Evolutionary conservation across 1,140 invertebrate species (phyloP).

Genomic region (Eufriesea mexicana): DNA sequence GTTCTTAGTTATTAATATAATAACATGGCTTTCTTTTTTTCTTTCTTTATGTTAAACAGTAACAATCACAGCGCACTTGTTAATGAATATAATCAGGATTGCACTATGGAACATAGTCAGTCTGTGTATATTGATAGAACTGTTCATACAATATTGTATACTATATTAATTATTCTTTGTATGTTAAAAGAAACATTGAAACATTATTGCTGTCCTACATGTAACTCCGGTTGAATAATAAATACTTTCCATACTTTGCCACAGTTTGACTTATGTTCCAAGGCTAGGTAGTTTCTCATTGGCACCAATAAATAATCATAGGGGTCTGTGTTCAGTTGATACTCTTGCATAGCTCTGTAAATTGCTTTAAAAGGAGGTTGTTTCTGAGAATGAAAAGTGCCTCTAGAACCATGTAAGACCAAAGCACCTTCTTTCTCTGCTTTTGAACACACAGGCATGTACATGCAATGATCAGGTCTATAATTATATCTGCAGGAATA

Average conservation of each 20-base stretch:
- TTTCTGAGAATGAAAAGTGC: conserved; percentile 92
- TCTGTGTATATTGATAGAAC: conserved; percentile 36
- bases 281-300: conserved; percentile 78
- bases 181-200: conserved; percentile 31
- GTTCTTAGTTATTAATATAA: conserved; percentile 49
- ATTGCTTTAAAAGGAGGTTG: conserved; percentile 93
- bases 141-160: conserved; percentile 12
- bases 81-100: conserved; percentile 59
- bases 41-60: conserved; percentile 41
- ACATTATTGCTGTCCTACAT: conserved; percentile 65
- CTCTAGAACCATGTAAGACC: conserved; percentile 94
- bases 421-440: conserved; percentile 90
- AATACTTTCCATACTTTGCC: conserved; percentile 81
- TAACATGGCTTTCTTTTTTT: conserved; percentile 26
- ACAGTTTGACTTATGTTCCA: conserved; percentile 81
- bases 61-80: conserved; percentile 66
- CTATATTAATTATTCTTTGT: conserved; percentile 21
- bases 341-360: conserved; percentile 88
- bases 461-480: conserved; percentile 97
- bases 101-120: conserved; percentile 56
- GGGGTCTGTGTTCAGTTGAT: conserved; percentile 80
- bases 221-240: conserved; percentile 76
- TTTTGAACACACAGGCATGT: conserved; percentile 91
- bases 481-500: conserved; percentile 96
- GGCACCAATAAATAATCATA: conserved; percentile 81